A percentile compares a stretch with the other conserved stretches of the same genome.
These are phyloP conservation scores for Pachycephus smyrnensis DNA, from an alignment of 2,888 invertebrate genomes.

Conservation along the genomic window DNA sequence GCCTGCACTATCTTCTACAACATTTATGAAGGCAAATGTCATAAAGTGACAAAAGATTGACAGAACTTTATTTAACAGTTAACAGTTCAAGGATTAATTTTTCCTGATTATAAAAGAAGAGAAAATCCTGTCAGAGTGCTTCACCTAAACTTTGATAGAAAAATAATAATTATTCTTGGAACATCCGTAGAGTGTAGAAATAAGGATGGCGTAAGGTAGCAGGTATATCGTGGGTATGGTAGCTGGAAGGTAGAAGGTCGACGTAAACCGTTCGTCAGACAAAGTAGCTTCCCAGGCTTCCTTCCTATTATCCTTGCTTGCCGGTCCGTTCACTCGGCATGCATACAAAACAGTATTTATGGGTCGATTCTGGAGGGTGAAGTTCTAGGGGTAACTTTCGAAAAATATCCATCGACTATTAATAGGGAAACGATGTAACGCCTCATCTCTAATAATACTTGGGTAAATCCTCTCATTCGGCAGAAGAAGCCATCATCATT, in stretches of 20 bases:
- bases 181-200: slow-evolving; percentile 15
- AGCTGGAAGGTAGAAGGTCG: neutral
- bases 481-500: neutral
- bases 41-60: neutral
- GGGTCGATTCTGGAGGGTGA: slow-evolving; percentile 3
- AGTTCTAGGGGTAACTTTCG: slow-evolving; percentile 24
- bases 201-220: neutral
- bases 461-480: neutral
- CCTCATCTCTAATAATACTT: neutral
- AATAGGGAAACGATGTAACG: neutral
- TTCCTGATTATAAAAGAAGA: neutral
- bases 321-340: slow-evolving; percentile 46
- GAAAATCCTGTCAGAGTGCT: neutral
- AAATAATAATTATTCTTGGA: slow-evolving; percentile 39
- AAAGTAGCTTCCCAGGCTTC: slow-evolving; percentile 45
- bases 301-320: slow-evolving; percentile 54
- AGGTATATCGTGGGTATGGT: neutral
- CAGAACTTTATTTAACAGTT: neutral
- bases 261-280: slow-evolving; percentile 28
- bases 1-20: neutral
- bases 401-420: slow-evolving; percentile 39
- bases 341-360: slow-evolving; percentile 60
- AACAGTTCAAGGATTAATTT: neutral
- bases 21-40: neutral
- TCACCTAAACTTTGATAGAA: neutral